phyloP scores from a whole-genome alignment of 2,888 invertebrate genomes.

The Chouioia cunea region DNA sequence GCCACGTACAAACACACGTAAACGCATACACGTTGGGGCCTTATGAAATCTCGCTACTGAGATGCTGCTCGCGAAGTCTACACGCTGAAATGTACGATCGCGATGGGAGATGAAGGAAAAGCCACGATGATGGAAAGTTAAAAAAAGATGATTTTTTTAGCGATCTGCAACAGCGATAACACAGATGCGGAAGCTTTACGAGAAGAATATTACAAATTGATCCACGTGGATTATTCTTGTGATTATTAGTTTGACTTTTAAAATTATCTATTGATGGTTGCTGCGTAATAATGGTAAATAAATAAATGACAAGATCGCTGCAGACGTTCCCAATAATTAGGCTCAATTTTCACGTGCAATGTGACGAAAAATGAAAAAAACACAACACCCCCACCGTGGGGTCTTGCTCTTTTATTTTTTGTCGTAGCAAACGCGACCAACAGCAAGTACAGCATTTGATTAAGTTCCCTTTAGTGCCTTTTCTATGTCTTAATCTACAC shows the following conservation, averaged over 20 bases:
- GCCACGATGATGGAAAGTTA: too few relatives aligned
- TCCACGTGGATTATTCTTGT: not conserved
- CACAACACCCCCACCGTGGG: slow-evolving; percentile 38
- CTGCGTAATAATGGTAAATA: too few relatives aligned
- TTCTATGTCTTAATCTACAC: slow-evolving; percentile 45
- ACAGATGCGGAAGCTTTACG: not conserved
- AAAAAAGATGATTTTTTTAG: not conserved
- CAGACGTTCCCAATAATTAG: too few relatives aligned
- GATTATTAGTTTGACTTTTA: not conserved
- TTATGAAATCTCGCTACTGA: slow-evolving; percentile 48
- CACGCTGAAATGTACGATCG: slow-evolving; percentile 1
- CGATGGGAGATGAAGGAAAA: not conserved
- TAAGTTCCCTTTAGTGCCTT: slow-evolving; percentile 40
- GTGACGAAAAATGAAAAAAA: too few relatives aligned
- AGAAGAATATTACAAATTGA: slow-evolving; percentile 46
- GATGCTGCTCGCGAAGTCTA: slow-evolving; percentile 25
- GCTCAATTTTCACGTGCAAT: too few relatives aligned
- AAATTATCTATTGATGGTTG: too few relatives aligned
- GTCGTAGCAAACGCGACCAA: slow-evolving; percentile 2
- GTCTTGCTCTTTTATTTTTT: not conserved
- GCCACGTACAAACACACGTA: too few relatives aligned
- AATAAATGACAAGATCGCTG: too few relatives aligned
- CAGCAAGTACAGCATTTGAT: slow-evolving; percentile 38
- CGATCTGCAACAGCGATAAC: not conserved
- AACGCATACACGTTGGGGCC: slow-evolving; percentile 4